Evolutionary conservation across 1,140 invertebrate species (phyloP).

Genomic region (Anastatus disparis): DNA sequence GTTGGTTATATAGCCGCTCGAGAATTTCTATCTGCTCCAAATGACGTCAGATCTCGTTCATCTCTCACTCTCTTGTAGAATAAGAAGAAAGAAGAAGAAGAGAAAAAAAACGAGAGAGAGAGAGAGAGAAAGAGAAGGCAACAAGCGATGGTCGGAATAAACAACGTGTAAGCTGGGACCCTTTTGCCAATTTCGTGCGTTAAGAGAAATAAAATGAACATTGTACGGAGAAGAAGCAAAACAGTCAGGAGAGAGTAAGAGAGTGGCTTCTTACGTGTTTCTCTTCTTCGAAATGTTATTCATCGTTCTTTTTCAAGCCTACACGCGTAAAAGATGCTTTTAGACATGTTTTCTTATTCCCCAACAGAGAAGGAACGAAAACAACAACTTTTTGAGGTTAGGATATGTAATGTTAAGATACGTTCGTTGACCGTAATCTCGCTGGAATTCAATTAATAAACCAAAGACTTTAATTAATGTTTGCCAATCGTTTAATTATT

Average conservation of each 20-base stretch:
- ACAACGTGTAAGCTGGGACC: constrained; percentile 15
- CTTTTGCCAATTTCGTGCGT: constrained; percentile 25
- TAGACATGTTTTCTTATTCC: background rate
- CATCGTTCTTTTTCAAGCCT: constrained; percentile 24
- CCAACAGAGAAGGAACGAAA: constrained; percentile 1
- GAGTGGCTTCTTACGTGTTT: background rate
- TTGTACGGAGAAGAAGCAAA: background rate
- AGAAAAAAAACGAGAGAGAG: too few relatives aligned
- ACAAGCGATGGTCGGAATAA: constrained; percentile 17
- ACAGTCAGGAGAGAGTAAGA: background rate
- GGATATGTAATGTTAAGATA: background rate
- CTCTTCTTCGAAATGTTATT: constrained; percentile 18
- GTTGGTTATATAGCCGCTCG: background rate
- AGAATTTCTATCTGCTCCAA: constrained; percentile 20
- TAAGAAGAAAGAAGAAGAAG: too few relatives aligned
- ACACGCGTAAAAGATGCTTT: constrained; percentile 10
- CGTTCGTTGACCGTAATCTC: too few relatives aligned
- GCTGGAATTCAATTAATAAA: too few relatives aligned
- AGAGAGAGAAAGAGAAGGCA: background rate
- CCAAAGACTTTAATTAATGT: too few relatives aligned
- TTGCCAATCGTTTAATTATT: too few relatives aligned
- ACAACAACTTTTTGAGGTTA: constrained; percentile 15
- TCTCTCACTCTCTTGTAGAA: background rate
- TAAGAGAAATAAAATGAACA: background rate
- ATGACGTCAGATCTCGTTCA: constrained; percentile 13